A percentile compares a stretch with the other conserved stretches of the same genome.
These are phyloP conservation scores for Poicephalus gulielmi DNA, from an alignment of 2,113 vertebrate species.

Conservation along the genomic window DNA sequence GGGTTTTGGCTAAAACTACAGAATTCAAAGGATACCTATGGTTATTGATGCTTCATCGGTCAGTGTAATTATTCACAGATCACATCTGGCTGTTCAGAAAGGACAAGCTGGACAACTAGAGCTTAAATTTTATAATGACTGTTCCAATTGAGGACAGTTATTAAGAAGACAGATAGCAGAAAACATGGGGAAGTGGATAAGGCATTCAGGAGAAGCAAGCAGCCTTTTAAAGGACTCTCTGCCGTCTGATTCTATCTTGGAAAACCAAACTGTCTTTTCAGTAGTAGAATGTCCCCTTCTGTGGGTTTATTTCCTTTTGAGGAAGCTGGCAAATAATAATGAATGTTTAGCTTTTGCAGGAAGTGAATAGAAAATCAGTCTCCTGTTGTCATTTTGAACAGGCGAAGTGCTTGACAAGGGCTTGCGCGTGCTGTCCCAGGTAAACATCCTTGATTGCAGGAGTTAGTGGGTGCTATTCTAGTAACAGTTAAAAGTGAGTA, in stretches of 20 bases:
- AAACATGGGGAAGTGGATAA: background rate
- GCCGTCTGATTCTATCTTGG: background rate
- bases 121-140: background rate
- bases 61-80: background rate
- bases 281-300: accelerated
- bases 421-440: slow-evolving; percentile 35
- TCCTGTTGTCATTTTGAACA: background rate
- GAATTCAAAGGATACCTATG: background rate
- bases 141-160: background rate
- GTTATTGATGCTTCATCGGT: background rate
- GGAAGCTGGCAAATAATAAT: background rate
- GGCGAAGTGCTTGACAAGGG: background rate
- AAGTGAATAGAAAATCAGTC: background rate
- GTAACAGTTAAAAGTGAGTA: slow-evolving; percentile 80
- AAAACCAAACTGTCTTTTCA: background rate
- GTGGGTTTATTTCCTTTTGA: background rate
- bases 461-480: slow-evolving; percentile 80
- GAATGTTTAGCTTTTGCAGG: background rate
- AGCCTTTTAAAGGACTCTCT: background rate
- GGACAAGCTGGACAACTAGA: background rate
- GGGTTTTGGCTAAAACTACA: background rate
- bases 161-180: background rate
- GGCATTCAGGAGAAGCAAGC: background rate
- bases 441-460: slow-evolving; percentile 61
- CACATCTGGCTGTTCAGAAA: background rate